phyloP scores from a whole-genome alignment of 2,113 vertebrate genomes.

The Myiozetetes cayanensis region DNA sequence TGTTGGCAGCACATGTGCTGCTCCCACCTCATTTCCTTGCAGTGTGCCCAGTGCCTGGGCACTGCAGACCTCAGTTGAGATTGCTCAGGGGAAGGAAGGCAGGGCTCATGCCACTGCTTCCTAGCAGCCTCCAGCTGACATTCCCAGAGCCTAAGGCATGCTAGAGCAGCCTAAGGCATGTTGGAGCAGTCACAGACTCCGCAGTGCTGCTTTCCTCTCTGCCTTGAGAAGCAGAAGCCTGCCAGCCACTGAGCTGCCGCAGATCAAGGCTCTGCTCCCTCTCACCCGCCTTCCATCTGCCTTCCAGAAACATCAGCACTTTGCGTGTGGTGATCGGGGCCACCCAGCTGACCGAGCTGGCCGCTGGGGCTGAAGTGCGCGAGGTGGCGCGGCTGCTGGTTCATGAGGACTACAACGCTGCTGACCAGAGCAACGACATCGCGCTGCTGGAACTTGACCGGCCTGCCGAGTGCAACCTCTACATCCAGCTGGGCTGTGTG shows the following conservation, averaged over 20 bases:
- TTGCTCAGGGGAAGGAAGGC: neutral
- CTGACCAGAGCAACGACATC: neutral
- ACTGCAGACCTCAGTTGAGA: neutral
- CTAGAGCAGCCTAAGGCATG: neutral
- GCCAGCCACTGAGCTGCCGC: neutral
- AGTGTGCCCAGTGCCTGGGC: neutral
- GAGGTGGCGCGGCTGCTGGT: neutral
- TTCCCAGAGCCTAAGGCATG: neutral
- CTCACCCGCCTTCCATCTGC: neutral
- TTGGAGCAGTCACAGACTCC: neutral
- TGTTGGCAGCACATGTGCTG: neutral
- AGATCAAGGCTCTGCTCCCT: neutral
- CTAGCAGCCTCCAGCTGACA: neutral
- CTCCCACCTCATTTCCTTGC: neutral
- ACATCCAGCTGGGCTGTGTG: conserved; percentile 20
- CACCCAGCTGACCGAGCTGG: neutral
- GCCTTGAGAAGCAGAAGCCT: neutral
- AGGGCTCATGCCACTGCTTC: neutral
- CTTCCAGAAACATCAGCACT: neutral
- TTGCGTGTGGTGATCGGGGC: neutral
- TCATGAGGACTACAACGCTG: neutral
- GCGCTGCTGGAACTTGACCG: conserved; percentile 3
- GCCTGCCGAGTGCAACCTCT: neutral
- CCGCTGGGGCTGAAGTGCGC: neutral
- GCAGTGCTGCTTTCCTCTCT: neutral